Base-by-base conservation (phyloP, 2,888 invertebrate species). In the Andrena bicolor region DNA sequence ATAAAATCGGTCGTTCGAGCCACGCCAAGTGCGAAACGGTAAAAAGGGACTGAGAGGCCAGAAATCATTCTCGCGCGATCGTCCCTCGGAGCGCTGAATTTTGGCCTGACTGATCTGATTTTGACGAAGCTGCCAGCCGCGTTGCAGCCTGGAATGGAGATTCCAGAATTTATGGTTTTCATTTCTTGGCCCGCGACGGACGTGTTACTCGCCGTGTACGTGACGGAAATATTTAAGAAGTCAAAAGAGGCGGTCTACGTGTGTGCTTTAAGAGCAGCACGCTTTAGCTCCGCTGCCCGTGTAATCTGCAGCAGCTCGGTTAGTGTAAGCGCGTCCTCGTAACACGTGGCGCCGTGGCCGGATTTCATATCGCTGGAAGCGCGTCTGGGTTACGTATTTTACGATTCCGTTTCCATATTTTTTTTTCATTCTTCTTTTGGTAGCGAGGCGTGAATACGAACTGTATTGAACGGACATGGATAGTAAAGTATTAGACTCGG, bases 151-250 rank as follows among this genome's bases (percentile, higher is more conserved):
- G 58, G 76, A 82, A 88, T 82, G 80, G 80, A 86, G 83, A 88
- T 85, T 83, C 84, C 32, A 8, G 73, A 89, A 91, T 91, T 91
- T 90, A 90, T 90, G 90, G 86, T 86, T 90, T 91, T 90, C 89
- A 89, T 91, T 91, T 90, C 88, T 89, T 82, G 83, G 85, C 71
- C 76, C 61, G 79, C 28, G 73, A 77, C 71, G 86, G 84, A 90
- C 88, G 83, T 86, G 86, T 89, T 86, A 83, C 81, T 75, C 80
- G 84, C 35, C 49, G 7, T 16, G 83, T 72, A 87, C 90, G 90
- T 90, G 90, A 90, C 80, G 70, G 51, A 86, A 89, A 88, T 90
- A 89, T 80, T 88, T 84, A 85, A 85, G 60, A 20, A 69, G 79
- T 35, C 53, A 71, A 30, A 66, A 61, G 41, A 41, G 63, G 35